Percentiles rank a stretch among this genome's conserved stretches.
These are phyloP conservation scores for Pogonomyrmex californicus DNA, from an alignment of 1,140 invertebrate genomes.

Conservation along the genomic window DNA sequence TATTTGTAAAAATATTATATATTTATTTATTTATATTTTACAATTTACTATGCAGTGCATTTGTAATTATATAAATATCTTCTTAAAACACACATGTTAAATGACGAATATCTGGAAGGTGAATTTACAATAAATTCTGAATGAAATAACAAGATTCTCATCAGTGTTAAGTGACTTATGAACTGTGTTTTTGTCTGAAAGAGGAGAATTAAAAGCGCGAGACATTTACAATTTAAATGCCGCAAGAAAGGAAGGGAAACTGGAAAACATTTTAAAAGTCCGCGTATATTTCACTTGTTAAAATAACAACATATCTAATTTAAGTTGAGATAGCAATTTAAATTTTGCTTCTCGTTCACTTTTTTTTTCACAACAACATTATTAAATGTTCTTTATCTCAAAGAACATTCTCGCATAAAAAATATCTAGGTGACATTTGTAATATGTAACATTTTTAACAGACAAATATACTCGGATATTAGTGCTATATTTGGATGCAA, in stretches of 20 bases:
- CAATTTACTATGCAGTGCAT: neutral
- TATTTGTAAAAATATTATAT: neutral
- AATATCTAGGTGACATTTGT: conserved; percentile 8
- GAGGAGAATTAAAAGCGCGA: neutral
- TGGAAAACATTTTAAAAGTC: neutral
- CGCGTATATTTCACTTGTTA: neutral
- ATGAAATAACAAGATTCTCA: neutral
- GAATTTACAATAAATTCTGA: neutral
- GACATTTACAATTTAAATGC: neutral
- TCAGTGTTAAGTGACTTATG: neutral
- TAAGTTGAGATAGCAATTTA: conserved; percentile 11
- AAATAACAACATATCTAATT: conserved; percentile 8
- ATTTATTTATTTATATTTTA: neutral
- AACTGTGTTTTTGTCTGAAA: neutral
- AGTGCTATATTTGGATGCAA: neutral
- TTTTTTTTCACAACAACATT: neutral
- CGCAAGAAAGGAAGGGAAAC: neutral
- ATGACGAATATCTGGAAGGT: neutral
- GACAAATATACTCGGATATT: neutral
- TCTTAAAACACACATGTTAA: neutral
- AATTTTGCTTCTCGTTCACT: neutral
- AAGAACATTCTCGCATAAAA: neutral
- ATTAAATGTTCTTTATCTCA: neutral
- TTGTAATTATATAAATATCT: neutral
- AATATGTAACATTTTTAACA: neutral